These are phyloP conservation scores for Chymomyza fuscimana DNA, from an alignment of 2,888 invertebrate species.

Conservation along the genomic window DNA sequence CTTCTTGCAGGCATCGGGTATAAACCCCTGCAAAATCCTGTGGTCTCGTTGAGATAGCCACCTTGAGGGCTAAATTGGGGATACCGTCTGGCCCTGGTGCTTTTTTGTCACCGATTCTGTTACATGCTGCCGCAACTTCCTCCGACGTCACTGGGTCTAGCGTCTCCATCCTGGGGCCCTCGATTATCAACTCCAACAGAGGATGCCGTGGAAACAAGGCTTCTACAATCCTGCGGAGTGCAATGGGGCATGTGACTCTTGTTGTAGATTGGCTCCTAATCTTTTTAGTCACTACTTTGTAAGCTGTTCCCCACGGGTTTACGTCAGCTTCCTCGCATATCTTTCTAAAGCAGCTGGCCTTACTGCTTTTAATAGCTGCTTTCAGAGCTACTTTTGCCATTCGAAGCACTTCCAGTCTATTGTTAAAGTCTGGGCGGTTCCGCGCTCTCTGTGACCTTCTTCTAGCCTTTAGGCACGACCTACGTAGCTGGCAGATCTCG, in stretches of 20 bases:
- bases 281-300: constrained; percentile 7
- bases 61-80: not conserved
- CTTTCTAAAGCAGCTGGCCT: not conserved
- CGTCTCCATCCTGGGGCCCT: too few relatives aligned
- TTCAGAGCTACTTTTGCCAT: too few relatives aligned
- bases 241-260: not conserved
- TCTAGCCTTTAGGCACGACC: too few relatives aligned
- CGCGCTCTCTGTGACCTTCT: too few relatives aligned
- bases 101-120: not conserved
- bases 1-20: not conserved
- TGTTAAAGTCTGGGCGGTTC: too few relatives aligned
- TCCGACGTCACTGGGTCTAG: not conserved
- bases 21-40: not conserved
- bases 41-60: not conserved
- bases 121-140: not conserved
- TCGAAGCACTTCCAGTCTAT: too few relatives aligned
- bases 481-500: too few relatives aligned
- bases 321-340: constrained; percentile 9
- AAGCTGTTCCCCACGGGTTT: constrained; percentile 16
- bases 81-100: not conserved
- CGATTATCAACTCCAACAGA: not conserved
- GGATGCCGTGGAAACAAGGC: not conserved
- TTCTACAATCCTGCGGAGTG: not conserved
- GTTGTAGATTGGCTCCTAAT: not conserved
- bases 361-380: constrained; percentile 5